These are phyloP conservation scores for Papilio glaucus DNA, from an alignment of 1,140 invertebrate genomes.

Conservation along the genomic window DNA sequence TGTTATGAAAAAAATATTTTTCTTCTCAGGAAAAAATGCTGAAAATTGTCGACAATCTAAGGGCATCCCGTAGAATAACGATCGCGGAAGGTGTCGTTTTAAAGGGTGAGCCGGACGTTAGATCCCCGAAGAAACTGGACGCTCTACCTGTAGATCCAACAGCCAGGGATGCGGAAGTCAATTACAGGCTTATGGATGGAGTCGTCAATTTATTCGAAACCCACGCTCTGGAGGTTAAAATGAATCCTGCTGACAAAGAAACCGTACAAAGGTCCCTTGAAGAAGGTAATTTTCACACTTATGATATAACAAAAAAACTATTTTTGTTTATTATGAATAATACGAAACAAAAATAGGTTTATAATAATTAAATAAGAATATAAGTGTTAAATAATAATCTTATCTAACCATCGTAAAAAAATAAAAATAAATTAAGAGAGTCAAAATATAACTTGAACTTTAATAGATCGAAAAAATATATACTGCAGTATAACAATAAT, in stretches of 20 bases:
- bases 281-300: constrained; percentile 61
- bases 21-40: constrained; percentile 76
- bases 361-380: not conserved
- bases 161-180: constrained; percentile 73
- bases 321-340: not conserved
- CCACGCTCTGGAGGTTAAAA: constrained; percentile 73
- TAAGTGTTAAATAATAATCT: not conserved
- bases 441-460: no score
- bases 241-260: constrained; percentile 75
- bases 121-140: constrained; percentile 64
- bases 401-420: not conserved
- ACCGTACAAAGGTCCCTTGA: constrained; percentile 73
- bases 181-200: constrained; percentile 73
- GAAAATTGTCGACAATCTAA: constrained; percentile 72
- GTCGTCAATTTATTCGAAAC: constrained; percentile 75
- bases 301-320: not conserved
- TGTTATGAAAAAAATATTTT: constrained; percentile 41
- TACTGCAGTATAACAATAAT: no score
- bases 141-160: constrained; percentile 68
- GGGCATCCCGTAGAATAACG: constrained; percentile 61
- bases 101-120: constrained; percentile 63
- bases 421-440: not conserved
- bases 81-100: constrained; percentile 71
- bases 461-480: no score
- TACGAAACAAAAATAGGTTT: not conserved